phyloP scores from a whole-genome alignment of 2,113 vertebrate genomes.

The Caretta caretta region DNA sequence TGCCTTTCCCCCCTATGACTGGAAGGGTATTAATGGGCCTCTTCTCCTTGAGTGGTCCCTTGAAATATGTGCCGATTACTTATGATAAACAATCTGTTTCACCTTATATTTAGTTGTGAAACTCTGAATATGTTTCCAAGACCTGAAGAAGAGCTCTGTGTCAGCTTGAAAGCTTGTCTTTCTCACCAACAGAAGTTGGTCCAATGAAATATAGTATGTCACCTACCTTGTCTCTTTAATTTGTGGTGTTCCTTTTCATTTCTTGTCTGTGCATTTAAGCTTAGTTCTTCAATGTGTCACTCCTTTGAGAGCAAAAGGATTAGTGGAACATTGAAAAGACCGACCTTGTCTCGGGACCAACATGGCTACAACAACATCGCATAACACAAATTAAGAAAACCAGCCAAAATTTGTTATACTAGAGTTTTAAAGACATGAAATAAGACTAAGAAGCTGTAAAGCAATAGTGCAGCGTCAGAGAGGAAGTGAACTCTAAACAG shows the following conservation, averaged over 20 bases:
- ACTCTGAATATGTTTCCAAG: too few relatives aligned
- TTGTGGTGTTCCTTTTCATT: neutral
- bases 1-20: neutral
- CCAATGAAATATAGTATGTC: neutral
- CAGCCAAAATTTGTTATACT: neutral
- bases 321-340: neutral
- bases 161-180: neutral
- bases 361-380: conserved; percentile 31
- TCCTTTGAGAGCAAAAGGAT: neutral
- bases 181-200: neutral
- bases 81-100: too few relatives aligned
- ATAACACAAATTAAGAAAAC: neutral
- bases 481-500: neutral
- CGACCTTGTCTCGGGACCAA: neutral
- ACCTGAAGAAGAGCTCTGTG: too few relatives aligned
- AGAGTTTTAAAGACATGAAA: neutral
- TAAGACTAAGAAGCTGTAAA: rapidly evolving
- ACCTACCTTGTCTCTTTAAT: neutral
- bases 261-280: neutral
- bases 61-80: neutral
- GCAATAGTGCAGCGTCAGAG: neutral
- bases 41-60: neutral
- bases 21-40: neutral
- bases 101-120: too few relatives aligned
- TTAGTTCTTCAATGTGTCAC: neutral